phyloP scores from a whole-genome alignment of 2,888 invertebrate genomes.

The Mesochorus sp. region DNA sequence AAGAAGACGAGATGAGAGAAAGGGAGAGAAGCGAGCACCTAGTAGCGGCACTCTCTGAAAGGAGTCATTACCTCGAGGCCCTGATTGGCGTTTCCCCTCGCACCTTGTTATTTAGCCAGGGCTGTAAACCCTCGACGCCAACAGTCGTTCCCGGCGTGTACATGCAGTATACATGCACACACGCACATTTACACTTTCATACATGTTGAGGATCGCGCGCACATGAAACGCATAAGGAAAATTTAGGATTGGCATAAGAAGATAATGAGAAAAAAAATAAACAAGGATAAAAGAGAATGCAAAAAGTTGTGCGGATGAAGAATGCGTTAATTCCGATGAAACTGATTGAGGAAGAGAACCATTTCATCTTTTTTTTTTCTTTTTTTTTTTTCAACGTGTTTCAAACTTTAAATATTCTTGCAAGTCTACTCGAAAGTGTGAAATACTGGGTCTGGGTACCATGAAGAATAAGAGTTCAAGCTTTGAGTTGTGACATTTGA shows the following conservation, averaged over 20 bases:
- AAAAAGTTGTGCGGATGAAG: not conserved
- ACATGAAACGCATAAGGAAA: conserved; percentile 6
- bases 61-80: conserved; percentile 66
- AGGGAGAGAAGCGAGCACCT: conserved; percentile 41
- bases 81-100: conserved; percentile 70
- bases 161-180: not conserved
- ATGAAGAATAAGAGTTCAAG: too few relatives aligned
- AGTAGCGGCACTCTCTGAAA: conserved; percentile 65
- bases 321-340: not conserved
- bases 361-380: too few relatives aligned
- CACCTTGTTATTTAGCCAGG: conserved; percentile 69
- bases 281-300: not conserved
- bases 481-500: too few relatives aligned
- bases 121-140: conserved; percentile 51
- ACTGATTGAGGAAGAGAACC: conserved; percentile 2
- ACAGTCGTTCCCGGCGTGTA: conserved; percentile 28
- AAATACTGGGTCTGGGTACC: too few relatives aligned
- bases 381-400: not conserved
- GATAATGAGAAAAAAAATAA: not conserved
- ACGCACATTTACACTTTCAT: not conserved
- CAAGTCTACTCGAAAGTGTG: too few relatives aligned
- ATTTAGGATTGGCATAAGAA: not conserved
- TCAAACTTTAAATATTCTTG: not conserved
- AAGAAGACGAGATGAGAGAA: not conserved
- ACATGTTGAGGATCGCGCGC: not conserved